A percentile compares a stretch with the other conserved stretches of the same genome.
Conservation (phyloP, 2,797 vertebrate species). For the Apogon talboti region DNA sequence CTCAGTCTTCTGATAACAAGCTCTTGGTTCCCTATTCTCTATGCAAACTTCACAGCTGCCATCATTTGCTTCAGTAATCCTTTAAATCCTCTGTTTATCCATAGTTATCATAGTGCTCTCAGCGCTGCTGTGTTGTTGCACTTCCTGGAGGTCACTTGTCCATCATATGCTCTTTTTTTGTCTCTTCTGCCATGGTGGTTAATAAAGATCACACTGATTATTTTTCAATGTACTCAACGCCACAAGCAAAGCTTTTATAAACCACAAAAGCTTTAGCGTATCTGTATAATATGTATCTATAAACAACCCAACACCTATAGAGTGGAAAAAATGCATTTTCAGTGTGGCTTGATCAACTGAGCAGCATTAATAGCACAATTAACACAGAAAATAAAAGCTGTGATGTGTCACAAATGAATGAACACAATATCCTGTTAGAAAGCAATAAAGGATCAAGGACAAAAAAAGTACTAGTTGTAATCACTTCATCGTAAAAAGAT, state of each 20-base stretch:
- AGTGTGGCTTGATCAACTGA: too few relatives aligned
- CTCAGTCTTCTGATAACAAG: slow-evolving; percentile 9
- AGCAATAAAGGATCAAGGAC: too few relatives aligned
- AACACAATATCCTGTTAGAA: too few relatives aligned
- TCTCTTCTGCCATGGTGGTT: not conserved
- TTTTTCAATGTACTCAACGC: not conserved
- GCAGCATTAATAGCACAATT: too few relatives aligned
- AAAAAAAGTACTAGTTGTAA: too few relatives aligned
- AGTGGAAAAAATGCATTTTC: too few relatives aligned
- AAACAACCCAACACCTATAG: too few relatives aligned
- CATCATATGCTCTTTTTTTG: not conserved
- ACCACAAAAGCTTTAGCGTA: not conserved
- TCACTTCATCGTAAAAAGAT: too few relatives aligned
- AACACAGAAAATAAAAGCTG: too few relatives aligned
- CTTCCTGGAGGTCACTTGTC: slow-evolving; percentile 22
- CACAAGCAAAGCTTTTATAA: not conserved
- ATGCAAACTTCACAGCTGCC: slow-evolving; percentile 10
- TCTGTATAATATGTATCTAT: too few relatives aligned
- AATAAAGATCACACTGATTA: not conserved
- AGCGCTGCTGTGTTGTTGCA: not conserved
- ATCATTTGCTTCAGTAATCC: slow-evolving; percentile 33
- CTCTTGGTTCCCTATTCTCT: slow-evolving; percentile 17
- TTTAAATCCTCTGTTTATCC: slow-evolving; percentile 27
- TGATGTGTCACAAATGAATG: too few relatives aligned
- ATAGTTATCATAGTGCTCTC: slow-evolving; percentile 1